Percentiles rank a stretch among this genome's conserved stretches.
Conservation (phyloP, 30 jellyfish, hydroid and myxozoan species). For the Hydractinia echinata region DNA sequence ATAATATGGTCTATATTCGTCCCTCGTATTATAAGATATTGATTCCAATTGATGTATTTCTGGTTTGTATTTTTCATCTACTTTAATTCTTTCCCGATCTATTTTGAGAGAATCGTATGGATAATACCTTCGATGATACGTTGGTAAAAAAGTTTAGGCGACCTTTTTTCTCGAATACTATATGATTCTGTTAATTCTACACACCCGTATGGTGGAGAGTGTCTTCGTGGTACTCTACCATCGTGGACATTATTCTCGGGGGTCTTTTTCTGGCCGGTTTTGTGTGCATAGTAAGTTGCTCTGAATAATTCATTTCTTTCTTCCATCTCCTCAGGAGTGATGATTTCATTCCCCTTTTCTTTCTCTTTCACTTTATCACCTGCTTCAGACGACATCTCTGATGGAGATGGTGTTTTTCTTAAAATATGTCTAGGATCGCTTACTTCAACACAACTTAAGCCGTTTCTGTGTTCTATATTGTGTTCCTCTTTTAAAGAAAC, state of each 20-base stretch:
- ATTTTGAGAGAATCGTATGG: background rate
- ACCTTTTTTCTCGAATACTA: background rate
- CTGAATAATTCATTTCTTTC: slow-evolving; percentile 37
- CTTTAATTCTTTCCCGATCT: background rate
- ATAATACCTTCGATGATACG: background rate
- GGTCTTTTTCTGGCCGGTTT: slow-evolving; percentile 5
- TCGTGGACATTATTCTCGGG: background rate
- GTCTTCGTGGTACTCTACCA: background rate
- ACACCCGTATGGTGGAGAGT: slow-evolving; percentile 10
- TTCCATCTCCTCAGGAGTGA: slow-evolving; percentile 41
- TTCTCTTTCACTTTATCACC: background rate
- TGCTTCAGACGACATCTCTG: background rate
- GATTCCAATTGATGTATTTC: background rate
- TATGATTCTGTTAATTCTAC: background rate
- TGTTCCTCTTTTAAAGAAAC: too few species aligned
- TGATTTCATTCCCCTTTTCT: background rate
- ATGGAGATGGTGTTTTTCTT: background rate
- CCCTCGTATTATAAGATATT: background rate
- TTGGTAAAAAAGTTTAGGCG: background rate
- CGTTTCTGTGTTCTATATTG: too few species aligned
- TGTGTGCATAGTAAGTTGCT: slow-evolving; percentile 29
- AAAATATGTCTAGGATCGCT: too few species aligned
- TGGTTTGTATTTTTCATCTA: background rate
- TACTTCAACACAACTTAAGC: too few species aligned
- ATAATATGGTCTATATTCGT: background rate